Conservation (phyloP, 2,113 vertebrate species). For the Pelmatolapia mariae region DNA sequence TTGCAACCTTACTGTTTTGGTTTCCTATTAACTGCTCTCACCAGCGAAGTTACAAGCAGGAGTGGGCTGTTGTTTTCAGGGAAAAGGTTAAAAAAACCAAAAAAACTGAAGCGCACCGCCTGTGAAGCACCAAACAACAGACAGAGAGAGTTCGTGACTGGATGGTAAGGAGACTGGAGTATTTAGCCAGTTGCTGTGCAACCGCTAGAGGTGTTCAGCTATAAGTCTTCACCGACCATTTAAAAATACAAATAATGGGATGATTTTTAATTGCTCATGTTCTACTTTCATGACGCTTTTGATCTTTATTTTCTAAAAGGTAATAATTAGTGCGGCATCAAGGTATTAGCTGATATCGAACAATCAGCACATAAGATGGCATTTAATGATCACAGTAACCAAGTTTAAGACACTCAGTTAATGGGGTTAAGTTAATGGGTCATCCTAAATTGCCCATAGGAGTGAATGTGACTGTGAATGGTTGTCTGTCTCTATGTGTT, state of each 20-base stretch:
- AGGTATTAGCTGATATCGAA: background rate
- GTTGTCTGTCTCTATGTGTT: background rate
- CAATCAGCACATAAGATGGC: background rate
- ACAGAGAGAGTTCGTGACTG: background rate
- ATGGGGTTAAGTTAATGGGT: background rate
- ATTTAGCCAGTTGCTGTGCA: background rate
- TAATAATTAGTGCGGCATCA: background rate
- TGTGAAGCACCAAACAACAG: background rate
- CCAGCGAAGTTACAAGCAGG: background rate
- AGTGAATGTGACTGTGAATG: background rate
- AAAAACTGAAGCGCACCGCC: background rate
- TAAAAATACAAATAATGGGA: background rate
- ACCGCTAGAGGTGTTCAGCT: background rate
- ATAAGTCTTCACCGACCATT: background rate
- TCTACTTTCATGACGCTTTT: background rate
- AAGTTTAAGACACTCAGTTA: background rate
- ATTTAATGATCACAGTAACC: background rate
- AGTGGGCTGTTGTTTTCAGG: background rate
- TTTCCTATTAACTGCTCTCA: background rate
- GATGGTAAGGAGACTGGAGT: background rate
- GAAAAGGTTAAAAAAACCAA: rapidly evolving
- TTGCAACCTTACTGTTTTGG: background rate
- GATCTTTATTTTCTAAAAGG: background rate
- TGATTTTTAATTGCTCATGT: background rate
- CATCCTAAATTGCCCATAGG: background rate